Evolutionary conservation across 37 sponge, comb jelly and placozoan genomes (phyloP), one percentile per base, ranked within the genome.

Genomic region (Spongia lamella): DNA sequence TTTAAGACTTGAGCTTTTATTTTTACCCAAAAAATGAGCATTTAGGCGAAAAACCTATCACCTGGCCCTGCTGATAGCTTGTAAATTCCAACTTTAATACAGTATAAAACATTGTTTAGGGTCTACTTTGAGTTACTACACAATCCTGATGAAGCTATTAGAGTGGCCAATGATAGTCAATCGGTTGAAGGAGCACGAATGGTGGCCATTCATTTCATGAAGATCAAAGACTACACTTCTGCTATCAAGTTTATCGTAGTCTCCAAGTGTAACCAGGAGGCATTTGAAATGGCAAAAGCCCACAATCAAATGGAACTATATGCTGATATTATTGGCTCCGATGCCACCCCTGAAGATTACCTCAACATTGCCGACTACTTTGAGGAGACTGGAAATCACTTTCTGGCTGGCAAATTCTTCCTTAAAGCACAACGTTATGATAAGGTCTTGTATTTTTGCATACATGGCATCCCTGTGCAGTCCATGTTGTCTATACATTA

Each of bases 201-300:
- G 82, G 92, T 97, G n/a, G 99, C 99, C 21, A 87, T 51, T 92
- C 89, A 79, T 0, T 97, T 92, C 63, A 87, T 92, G 79, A 94
- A 87, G 63, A 59, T 92, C 14, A 90, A 86, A 3, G 92, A 92
- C 61, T 82, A 62, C 52, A 64, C 78, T 1, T 81, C 83, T 19
- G 99, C 99, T 1, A 61, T 97, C 13, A 84, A 94, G 74, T 97
- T 97, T 68, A 74, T 97, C 33, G 89, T 97, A 0, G 43, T 97
- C 15, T 92, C 93, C 15, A 83, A 89, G 63, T 89, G 95, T 62
- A 86, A 80, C 33, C 75, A 85, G 21, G 99, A 97, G 67, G 99
- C 99, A 11, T 97, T 85, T 51, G 52, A 55, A 56, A 82, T 97
- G 84, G 99, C 99, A 2, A 77, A 89, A 89, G 9, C 68, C 30